Conservation (phyloP, 2,888 invertebrate species). For the Aphodius sticticus region DNA sequence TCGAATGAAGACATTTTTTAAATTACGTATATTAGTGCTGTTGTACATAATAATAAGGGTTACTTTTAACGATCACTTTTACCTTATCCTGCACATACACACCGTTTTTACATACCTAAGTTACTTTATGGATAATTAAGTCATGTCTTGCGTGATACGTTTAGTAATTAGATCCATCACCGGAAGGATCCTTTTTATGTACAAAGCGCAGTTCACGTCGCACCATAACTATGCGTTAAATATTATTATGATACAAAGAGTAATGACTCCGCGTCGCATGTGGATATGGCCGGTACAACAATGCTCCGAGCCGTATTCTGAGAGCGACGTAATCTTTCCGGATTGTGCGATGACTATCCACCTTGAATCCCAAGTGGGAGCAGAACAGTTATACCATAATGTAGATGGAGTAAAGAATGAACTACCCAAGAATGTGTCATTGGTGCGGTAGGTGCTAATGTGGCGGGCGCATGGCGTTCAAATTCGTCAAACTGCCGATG, state of each 20-base stretch:
- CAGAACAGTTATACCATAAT: not conserved
- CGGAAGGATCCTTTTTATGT: not conserved
- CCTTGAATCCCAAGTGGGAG: conserved; percentile 4
- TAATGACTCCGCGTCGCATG: too few species aligned
- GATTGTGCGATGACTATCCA: not conserved
- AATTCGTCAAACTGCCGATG: not conserved
- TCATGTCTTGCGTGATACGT: not conserved
- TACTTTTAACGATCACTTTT: too few species aligned
- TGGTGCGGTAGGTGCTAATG: not conserved
- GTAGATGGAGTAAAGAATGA: not conserved
- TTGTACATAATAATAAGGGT: too few species aligned
- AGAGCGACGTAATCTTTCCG: not conserved
- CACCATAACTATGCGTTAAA: not conserved
- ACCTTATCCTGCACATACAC: not conserved
- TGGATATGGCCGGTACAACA: not conserved
- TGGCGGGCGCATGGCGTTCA: not conserved
- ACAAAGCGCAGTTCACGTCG: not conserved
- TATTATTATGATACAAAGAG: not conserved
- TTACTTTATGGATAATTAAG: not conserved
- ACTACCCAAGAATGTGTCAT: not conserved
- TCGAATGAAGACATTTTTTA: too few species aligned
- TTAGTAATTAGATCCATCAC: not conserved
- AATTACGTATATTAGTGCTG: too few species aligned
- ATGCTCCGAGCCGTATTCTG: not conserved
- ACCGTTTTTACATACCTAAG: not conserved